Evolutionary conservation across 1,140 invertebrate genomes (phyloP).

Genomic region (Drosophila simulans): DNA sequence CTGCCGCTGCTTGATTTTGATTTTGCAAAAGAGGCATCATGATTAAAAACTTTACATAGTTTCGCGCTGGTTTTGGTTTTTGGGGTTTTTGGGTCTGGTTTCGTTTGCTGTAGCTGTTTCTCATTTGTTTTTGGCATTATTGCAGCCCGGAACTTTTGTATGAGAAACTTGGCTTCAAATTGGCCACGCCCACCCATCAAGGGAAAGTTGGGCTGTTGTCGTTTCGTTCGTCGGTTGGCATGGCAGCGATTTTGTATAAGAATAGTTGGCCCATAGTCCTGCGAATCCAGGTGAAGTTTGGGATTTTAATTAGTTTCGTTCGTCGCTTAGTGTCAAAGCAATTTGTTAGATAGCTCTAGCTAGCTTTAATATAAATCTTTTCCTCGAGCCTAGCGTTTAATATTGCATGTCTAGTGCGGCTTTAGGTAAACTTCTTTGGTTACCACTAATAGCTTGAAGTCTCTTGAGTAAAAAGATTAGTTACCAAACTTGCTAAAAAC

Average conservation of each 20-base stretch:
- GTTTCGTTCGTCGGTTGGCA: constrained; percentile 29
- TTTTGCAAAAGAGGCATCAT: constrained; percentile 20
- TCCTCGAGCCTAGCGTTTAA: constrained; percentile 2
- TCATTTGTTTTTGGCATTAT: constrained; percentile 55
- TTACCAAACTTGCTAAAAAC: background rate
- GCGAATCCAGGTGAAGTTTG: constrained; percentile 46
- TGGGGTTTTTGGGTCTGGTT: background rate
- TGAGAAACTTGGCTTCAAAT: constrained; percentile 47
- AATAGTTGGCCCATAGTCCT: constrained; percentile 33
- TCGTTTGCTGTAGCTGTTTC: constrained; percentile 15
- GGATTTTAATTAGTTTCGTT: constrained; percentile 59
- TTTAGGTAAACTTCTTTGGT: background rate
- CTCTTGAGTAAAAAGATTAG: background rate
- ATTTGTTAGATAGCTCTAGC: constrained; percentile 44
- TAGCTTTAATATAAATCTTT: constrained; percentile 37
- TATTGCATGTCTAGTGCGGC: constrained; percentile 3
- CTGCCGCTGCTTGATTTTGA: constrained; percentile 23
- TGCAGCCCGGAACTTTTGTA: constrained; percentile 38
- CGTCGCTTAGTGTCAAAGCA: constrained; percentile 50
- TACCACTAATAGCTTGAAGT: constrained; percentile 19
- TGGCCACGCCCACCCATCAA: constrained; percentile 22
- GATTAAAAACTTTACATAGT: constrained; percentile 58
- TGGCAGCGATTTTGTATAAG: constrained; percentile 46
- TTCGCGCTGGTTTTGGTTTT: constrained; percentile 15
- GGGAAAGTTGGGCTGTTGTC: constrained; percentile 40